Conservation (phyloP, 2,888 invertebrate genomes). For the Epistrophella euchroma region DNA sequence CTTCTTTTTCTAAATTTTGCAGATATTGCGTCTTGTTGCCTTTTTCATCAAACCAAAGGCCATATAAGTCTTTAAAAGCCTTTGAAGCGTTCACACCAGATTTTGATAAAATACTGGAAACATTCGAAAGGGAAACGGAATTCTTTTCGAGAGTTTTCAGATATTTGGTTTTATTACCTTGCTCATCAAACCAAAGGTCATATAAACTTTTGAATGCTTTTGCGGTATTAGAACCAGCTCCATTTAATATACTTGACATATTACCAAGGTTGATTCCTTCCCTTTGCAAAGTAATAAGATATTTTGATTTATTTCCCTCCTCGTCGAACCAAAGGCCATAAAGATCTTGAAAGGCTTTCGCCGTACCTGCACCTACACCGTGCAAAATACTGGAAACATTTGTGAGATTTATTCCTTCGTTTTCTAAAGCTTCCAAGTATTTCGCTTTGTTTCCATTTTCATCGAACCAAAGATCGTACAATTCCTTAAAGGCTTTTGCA, state of each 20-base stretch:
- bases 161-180: conserved; percentile 21
- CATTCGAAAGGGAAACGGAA: not conserved
- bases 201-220: conserved; percentile 31
- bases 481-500: conserved; percentile 24
- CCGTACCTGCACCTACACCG: conserved; percentile 2
- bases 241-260: conserved; percentile 31
- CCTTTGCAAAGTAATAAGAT: conserved; percentile 5
- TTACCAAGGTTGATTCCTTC: conserved; percentile 1
- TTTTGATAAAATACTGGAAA: conserved; percentile 29
- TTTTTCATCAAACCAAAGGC: conserved; percentile 24
- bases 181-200: conserved; percentile 27
- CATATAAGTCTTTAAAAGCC: conserved; percentile 34
- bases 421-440: conserved; percentile 6
- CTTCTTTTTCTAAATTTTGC: conserved; percentile 10
- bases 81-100: conserved; percentile 16
- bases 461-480: conserved; percentile 35
- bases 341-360: conserved; percentile 24
- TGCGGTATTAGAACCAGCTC: conserved; percentile 3
- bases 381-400: conserved; percentile 29
- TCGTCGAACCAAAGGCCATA: conserved; percentile 39
- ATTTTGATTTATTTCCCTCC: conserved; percentile 21
- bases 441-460: conserved; percentile 20
- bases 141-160: conserved; percentile 11
- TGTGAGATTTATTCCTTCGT: conserved; percentile 18
- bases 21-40: conserved; percentile 26